Base-by-base conservation (phyloP, 2,888 invertebrate genomes). In the Automeris io region DNA sequence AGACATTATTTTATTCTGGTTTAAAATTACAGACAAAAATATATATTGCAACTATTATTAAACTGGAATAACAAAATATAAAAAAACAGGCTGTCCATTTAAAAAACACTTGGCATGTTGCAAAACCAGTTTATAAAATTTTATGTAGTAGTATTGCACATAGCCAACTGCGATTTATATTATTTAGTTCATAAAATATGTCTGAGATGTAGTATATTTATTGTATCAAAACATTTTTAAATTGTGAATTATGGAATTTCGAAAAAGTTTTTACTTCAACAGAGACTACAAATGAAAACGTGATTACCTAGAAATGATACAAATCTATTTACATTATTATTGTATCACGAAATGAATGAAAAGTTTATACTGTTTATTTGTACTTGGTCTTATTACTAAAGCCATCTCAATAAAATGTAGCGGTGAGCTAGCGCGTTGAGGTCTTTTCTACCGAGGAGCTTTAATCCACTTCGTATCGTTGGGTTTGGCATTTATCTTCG, bases 391-490 rank as follows among this genome's bases (percentile, higher is more conserved):
- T 16, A 34, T 34, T 34, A 23, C 11, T 8, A 23, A 9, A 32
- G 7, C 9, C 6, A 18, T 31, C 23, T 31, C 22, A 18, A 12
- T 16, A 32, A 22, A 18, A 8, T 6, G 2, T 5, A 37, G n/a
- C 21, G 2, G 13, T 16, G 16, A 18, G 5, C 34, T 41, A 41
- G 55, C 64, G 63, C 70, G 70, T 71, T 72, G 68, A 71, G 54
- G 60, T 70, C 71, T 70, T 65, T 68, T 65, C 53, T 52, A 58
- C 42, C 38, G 43, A 36, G 38, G 41, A 36, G 40, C 37, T 39
- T 46, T 41, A 41, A 44, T 35, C 24, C 31, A 44, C 41, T 48
- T 43, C 39, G 46, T 51, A 57, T 54, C 45, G 47, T 34, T 24
- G 33, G 38, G 37, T 43, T 48, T 52, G 51, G 46, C 47, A 57